These are phyloP conservation scores for Scaptomyza graminum DNA, from an alignment of 1,140 invertebrate genomes.

Conservation along the genomic window DNA sequence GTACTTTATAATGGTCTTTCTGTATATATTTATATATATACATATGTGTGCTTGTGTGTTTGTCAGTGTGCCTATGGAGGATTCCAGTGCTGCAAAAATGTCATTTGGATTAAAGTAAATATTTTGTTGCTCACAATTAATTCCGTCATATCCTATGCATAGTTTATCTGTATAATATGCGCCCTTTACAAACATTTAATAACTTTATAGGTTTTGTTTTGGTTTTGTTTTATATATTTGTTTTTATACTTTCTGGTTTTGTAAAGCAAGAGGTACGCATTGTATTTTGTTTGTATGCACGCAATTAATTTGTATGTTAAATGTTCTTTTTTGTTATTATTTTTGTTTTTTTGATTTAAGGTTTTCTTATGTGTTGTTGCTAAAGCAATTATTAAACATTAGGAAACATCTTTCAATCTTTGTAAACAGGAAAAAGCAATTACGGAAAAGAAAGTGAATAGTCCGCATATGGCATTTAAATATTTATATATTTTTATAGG, in stretches of 20 bases:
- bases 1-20: slow-evolving; percentile 14
- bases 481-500: background rate
- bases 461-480: slow-evolving; percentile 12
- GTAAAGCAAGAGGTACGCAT: slow-evolving; percentile 81
- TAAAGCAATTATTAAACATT: slow-evolving; percentile 74
- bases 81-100: slow-evolving; percentile 18
- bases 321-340: slow-evolving; percentile 15
- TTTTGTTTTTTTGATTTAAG: slow-evolving; percentile 32
- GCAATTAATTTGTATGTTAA: slow-evolving; percentile 25
- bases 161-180: slow-evolving; percentile 33
- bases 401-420: slow-evolving; percentile 55
- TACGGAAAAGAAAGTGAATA: slow-evolving; percentile 28
- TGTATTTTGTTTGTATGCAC: slow-evolving; percentile 64
- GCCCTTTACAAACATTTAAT: slow-evolving; percentile 62
- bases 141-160: slow-evolving; percentile 31
- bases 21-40: slow-evolving; percentile 11
- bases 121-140: slow-evolving; percentile 66
- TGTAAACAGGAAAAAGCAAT: slow-evolving; percentile 44
- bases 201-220: slow-evolving; percentile 56
- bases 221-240: slow-evolving; percentile 32
- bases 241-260: slow-evolving; percentile 63
- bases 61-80: slow-evolving; percentile 23
- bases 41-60: slow-evolving; percentile 19
- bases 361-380: slow-evolving; percentile 33
- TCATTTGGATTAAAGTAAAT: slow-evolving; percentile 63